phyloP scores from a whole-genome alignment of 2,888 invertebrate species.

The Molorchus minor region DNA sequence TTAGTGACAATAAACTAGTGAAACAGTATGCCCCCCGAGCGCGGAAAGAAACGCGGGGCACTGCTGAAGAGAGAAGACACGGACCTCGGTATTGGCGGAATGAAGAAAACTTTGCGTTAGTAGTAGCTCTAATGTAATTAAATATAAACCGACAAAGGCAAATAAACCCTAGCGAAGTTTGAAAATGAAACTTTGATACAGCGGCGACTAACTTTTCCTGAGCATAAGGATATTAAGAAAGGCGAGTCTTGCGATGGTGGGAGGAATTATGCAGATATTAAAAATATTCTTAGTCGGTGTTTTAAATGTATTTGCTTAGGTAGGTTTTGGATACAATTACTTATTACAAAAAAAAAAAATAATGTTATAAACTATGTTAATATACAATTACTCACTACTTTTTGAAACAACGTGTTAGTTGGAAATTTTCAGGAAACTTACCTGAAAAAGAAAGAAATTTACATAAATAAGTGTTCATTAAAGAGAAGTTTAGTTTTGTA shows the following conservation, averaged over 20 bases:
- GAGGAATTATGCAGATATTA: conserved; percentile 11
- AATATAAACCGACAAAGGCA: conserved; percentile 47
- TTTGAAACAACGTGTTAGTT: too few species aligned
- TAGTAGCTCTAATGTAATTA: conserved; percentile 46
- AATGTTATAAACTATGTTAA: too few species aligned
- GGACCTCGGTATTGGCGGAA: conserved; percentile 19
- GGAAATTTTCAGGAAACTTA: too few species aligned
- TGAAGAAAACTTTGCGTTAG: conserved; percentile 41
- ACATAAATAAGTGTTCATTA: too few species aligned
- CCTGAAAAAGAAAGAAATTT: too few species aligned
- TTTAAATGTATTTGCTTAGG: too few species aligned
- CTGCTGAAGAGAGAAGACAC: neutral
- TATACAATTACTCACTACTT: too few species aligned
- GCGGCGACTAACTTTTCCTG: conserved; percentile 10
- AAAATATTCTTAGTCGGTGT: conserved; percentile 15
- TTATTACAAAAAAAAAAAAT: too few species aligned
- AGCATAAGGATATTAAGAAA: conserved; percentile 20
- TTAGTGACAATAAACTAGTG: conserved; percentile 21
- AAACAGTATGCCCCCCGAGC: conserved; percentile 11
- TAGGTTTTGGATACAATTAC: too few species aligned
- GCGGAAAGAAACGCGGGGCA: neutral
- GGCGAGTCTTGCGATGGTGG: neutral
- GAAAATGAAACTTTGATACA: conserved; percentile 37
- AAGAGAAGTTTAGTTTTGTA: too few species aligned
- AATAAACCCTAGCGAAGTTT: conserved; percentile 43